Base-by-base conservation (phyloP, 2,797 vertebrate genomes). In the Microctenopoma lineatum region DNA sequence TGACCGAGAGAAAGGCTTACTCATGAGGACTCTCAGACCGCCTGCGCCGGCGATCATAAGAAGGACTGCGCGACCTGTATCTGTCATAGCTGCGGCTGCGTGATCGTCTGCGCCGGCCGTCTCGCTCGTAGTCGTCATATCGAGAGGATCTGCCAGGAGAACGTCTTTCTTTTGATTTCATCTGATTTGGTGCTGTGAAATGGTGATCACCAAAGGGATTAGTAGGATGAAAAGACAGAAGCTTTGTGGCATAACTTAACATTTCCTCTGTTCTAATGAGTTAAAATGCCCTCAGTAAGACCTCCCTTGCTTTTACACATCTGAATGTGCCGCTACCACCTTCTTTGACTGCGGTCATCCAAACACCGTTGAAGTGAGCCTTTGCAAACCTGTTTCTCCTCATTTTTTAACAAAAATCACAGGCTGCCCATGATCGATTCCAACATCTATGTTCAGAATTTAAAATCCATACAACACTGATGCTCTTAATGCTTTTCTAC, bases 11-110 rank as follows among this genome's bases (percentile, higher is more conserved):
- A 0, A 2, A 15, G 12, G 86, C 91, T 94, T 93, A 99, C 97
- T 97, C 96, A 93, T 95, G 90, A 61, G 97, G 97, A 80, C 96
- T 98, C 74, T 96, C 95, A 0, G 97, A 98, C 56, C 95, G 93
- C 34, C 96, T 93, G 59, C 96, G 96, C 38, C 94, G 94, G 67
- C 97, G 96, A 36, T 98, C 97, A 64, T 95, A 95, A 6, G 97
- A 98, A 0, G 93, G 96, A 90, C 97, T 99, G 73, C 97, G 93
- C 0, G 97, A 98, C 4, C 96, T 84, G 38, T 96, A 95, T 57
- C 97, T 84, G 54, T 97, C 96, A 1, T 98, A 96, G 90, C 97
- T 98, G 80, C 96, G 96, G 88, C 97, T 98, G 84, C 97, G 94
- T 0, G 97, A 98, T 0, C 96, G 94, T 8, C 96, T 81, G 78